These are phyloP conservation scores for Eonycteris spelaea DNA, from an alignment of 2,113 vertebrate genomes.

Conservation along the genomic window DNA sequence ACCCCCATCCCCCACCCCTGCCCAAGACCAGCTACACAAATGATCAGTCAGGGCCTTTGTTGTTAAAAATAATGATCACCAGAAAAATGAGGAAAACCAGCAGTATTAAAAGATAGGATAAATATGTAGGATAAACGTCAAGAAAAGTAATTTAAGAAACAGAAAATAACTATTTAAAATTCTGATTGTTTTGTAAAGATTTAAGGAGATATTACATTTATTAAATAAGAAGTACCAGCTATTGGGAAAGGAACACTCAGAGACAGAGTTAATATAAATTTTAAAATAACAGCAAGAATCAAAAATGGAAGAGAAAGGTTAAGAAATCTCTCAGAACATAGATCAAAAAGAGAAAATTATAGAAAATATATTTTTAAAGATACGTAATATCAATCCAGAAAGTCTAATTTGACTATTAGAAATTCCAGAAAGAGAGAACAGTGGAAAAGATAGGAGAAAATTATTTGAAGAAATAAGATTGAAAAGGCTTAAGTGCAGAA, in stretches of 20 bases:
- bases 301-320: background rate
- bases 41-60: background rate
- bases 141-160: background rate
- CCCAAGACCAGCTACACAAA: background rate
- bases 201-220: background rate
- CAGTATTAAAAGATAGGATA: background rate
- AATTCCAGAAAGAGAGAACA: background rate
- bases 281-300: background rate
- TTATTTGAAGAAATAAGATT: background rate
- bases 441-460: background rate
- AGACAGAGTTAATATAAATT: background rate
- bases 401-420: background rate
- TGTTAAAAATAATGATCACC: background rate
- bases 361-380: background rate
- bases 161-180: background rate
- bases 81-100: background rate
- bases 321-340: background rate
- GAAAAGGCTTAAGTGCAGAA: background rate
- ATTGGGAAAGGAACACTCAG: background rate
- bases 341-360: background rate
- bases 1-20: rapidly evolving
- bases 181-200: background rate
- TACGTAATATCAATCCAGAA: background rate
- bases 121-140: background rate
- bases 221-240: background rate